These are phyloP conservation scores for Felis catus DNA, from an alignment of 2,113 vertebrate genomes.

Conservation along the genomic window F.catus_Fca126_mat1.0 CM031419.1:114063501-114064000, in stretches of 20 bases:
- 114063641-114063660: too few species aligned
- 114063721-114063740: too few species aligned
- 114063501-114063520: not conserved
- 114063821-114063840: not conserved
- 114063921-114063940: not conserved
- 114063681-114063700: too few species aligned
- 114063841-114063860: not conserved
- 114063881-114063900: not conserved
- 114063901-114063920: not conserved
- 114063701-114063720: too few species aligned
- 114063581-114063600: too few species aligned
- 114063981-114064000: not conserved
- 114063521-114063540: not conserved
- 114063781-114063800: not conserved
- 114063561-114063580: too few species aligned
- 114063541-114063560: too few species aligned
- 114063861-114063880: rapidly evolving
- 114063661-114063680: too few species aligned
- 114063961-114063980: not conserved
- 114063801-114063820: not conserved
- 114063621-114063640: too few species aligned
- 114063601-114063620: too few species aligned
- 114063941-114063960: not conserved
- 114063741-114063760: too few species aligned
- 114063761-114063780: too few species aligned